These are phyloP conservation scores for Aradophagus sp. DNA, from an alignment of 1,140 invertebrate genomes.

Conservation along the genomic window DNA sequence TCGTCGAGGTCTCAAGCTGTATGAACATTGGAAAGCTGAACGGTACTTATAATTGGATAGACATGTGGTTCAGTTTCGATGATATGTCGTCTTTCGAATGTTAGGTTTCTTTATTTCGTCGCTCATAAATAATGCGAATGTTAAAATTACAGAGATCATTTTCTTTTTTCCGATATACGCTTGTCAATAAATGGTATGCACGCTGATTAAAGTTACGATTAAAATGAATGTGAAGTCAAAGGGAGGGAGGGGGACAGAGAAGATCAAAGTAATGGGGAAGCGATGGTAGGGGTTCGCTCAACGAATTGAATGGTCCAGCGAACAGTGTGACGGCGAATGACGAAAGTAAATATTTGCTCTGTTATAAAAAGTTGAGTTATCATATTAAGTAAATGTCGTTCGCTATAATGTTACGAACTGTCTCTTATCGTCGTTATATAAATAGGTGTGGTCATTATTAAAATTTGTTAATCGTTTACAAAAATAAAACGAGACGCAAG, in stretches of 20 bases:
- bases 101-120: conserved; percentile 70
- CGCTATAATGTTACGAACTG: conserved; percentile 53
- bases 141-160: conserved; percentile 76
- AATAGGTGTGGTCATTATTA: conserved; percentile 65
- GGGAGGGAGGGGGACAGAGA: neutral
- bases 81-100: conserved; percentile 70
- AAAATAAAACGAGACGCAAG: conserved; percentile 70
- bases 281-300: conserved; percentile 13
- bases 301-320: conserved; percentile 7
- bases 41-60: conserved; percentile 51
- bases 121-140: conserved; percentile 71
- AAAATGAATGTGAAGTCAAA: conserved; percentile 19
- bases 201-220: conserved; percentile 52
- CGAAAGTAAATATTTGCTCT: conserved; percentile 35
- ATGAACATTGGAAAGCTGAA: conserved; percentile 13
- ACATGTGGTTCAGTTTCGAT: conserved; percentile 66
- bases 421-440: conserved; percentile 62
- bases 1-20: conserved; percentile 21
- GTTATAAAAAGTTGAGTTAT: conserved; percentile 48
- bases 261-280: conserved; percentile 22
- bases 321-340: conserved; percentile 18
- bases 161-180: conserved; percentile 64
- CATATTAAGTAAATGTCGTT: conserved; percentile 64
- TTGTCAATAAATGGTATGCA: conserved; percentile 65
- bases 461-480: conserved; percentile 68